Percentiles rank a stretch among this genome's conserved stretches.
phyloP scores from a whole-genome alignment of 1,140 invertebrate species.

The Drosophila sp. region DNA sequence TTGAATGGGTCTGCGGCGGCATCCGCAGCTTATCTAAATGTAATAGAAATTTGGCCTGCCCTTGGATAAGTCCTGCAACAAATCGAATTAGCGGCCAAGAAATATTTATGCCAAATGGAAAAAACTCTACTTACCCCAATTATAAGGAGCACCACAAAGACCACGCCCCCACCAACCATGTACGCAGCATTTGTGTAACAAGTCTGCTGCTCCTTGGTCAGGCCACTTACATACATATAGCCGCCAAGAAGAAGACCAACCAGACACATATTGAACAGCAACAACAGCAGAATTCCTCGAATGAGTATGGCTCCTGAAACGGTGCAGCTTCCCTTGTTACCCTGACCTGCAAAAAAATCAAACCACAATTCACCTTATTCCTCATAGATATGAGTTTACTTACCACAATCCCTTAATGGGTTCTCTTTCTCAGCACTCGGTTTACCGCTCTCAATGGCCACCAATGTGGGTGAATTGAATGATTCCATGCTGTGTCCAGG shows the following conservation, averaged over 20 bases:
- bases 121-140: conserved; percentile 34
- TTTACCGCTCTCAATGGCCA: background rate
- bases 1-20: background rate
- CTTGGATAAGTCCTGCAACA: conserved; percentile 48
- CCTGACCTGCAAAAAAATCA: background rate
- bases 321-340: background rate
- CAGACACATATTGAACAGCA: conserved; percentile 43
- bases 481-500: conserved; percentile 5
- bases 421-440: background rate
- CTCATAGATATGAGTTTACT: background rate
- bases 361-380: background rate
- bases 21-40: conserved; percentile 33
- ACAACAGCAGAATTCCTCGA: conserved; percentile 7
- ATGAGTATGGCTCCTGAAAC: background rate
- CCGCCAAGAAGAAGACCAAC: background rate
- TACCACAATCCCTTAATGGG: background rate
- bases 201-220: background rate
- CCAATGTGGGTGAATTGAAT: background rate
- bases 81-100: background rate
- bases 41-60: conserved; percentile 53
- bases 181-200: background rate
- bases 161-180: background rate
- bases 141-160: conserved; percentile 9
- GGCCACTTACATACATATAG: conserved; percentile 25
- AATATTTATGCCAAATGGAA: background rate